Evolutionary conservation across 2,797 vertebrate species (phyloP), one percentile per base, ranked within the genome.

Genomic region (Rhabdophis nuchalis): DNA sequence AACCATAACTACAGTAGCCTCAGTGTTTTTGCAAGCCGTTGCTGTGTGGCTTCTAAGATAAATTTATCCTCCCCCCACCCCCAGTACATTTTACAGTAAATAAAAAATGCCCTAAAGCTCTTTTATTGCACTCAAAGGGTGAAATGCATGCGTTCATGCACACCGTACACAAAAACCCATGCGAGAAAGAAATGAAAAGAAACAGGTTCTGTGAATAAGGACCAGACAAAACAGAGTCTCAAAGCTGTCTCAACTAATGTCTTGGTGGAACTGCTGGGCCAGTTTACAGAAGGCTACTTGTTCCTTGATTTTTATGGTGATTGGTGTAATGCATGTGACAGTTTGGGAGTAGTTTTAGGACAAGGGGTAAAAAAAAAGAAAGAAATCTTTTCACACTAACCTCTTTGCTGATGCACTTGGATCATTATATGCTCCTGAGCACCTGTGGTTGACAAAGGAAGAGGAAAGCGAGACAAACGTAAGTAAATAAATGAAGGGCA

Each of bases 231-330:
- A 93, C 96, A 36, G 96, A 96, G 97, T 97, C 98, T 97, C 97
- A 98, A 97, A 98, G 97, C 97, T 96, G 97, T 98, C 98, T 96
- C 97, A 97, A 97, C 95, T 94, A 92, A 98, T 98, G 97, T 97
- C 97, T 97, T 97, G 97, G 97, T 94, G 92, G 68, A 6, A 91
- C 96, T 96, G 96, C 93, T 90, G 95, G 94, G 93, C 95, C 95
- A 95, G 94, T 96, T 92, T 96, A 98, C 96, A 97, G 97, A 97
- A 95, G 95, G 96, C 95, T 97, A 96, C 96, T 98, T 98, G 97
- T 98, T 96, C 92, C 96, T 96, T 96, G 96, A 96, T 97, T 98
- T 98, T 98, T 98, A 99, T 98, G 98, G 98, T 98, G 98, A 98
- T 98, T 96, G 95, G 97, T 97, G 97, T 94, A 98, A 98, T 92